Percentiles rank a stretch among this genome's conserved stretches.
Conservation (phyloP, 2,113 vertebrate genomes). For the Caracal caracal region DNA sequence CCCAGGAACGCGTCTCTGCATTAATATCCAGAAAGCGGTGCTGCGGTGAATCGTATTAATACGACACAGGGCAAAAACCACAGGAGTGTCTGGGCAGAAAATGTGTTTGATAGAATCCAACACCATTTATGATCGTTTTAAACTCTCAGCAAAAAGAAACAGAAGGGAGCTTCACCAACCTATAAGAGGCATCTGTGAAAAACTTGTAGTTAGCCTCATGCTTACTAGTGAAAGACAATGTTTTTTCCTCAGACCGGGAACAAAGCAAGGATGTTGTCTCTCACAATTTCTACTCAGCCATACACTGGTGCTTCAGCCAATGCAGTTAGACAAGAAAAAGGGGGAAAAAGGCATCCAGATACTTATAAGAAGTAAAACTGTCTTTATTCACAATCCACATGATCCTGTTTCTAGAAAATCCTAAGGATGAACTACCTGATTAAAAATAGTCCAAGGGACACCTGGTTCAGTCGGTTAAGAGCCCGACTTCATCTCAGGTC, state of each 20-base stretch:
- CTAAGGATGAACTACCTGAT: background rate
- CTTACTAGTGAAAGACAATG: background rate
- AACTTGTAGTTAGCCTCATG: background rate
- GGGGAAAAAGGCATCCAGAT: background rate
- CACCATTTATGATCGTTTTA: background rate
- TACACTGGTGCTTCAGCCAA: background rate
- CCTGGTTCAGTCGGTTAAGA: too few relatives aligned
- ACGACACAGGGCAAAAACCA: background rate
- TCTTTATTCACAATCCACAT: background rate
- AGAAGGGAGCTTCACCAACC: background rate
- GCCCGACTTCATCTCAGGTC: too few relatives aligned
- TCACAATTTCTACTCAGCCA: background rate
- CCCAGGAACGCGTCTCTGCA: background rate
- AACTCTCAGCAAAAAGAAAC: background rate
- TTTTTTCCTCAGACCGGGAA: background rate
- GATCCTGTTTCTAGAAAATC: background rate
- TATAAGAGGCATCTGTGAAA: background rate
- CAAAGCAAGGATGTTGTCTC: background rate
- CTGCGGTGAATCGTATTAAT: background rate
- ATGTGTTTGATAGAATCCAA: background rate
- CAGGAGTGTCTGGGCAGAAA: background rate
- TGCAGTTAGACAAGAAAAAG: background rate
- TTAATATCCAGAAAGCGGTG: background rate
- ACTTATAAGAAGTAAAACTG: background rate
- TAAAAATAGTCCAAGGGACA: background rate